Evolutionary conservation across 2,797 vertebrate genomes (phyloP), one percentile per base, ranked within the genome.

Genomic region (Oreonectes daqikongensis): DNA sequence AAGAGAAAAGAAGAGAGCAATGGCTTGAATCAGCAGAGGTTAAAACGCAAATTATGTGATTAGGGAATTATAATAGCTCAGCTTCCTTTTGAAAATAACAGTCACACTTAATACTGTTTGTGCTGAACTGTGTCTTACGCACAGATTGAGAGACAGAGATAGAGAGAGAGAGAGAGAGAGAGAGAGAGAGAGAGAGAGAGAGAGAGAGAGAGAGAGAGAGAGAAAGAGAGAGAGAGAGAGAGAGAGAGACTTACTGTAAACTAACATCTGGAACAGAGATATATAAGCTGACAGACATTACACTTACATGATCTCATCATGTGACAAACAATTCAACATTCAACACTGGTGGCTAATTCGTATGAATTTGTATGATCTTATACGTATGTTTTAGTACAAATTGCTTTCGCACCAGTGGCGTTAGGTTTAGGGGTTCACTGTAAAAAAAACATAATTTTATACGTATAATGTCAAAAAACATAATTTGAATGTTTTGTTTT

Each of bases 11-110:
- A 20, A 65, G 42, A 65, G n/a, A n/a, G n/a, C 28, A 26, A 64
- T 40, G 9, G 24, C 30, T 64, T 38, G 46, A 73, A 73, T 73
- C 59, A 73, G 35, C 48, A 73, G 59, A 64, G 14, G 46, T 64
- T 40, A 30, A n/a, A 42, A 42, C 40, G 24, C 32, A 74, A 65
- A 65, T 65, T 40, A 53, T 53, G 38, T 42, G 60, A 65, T 74
- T 74, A 53, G 42, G 18, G 22, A 74, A 74, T 74, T 35, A 55
- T 53, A 42, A 53, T 64, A 52, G 10, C 38, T 63, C 40, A 24
- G 44, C 42, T 50, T 72, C 10, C n/a, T 18, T n/a, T 26, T 15
- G 17, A 26, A 73, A 52, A 52, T 40, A 9, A 30, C 55, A 26
- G 35, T 32, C 35, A 42, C 61, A 42, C 18, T 74, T 55, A 57